Conservation (phyloP, 2,113 vertebrate species). For the Orcinus orca region DNA sequence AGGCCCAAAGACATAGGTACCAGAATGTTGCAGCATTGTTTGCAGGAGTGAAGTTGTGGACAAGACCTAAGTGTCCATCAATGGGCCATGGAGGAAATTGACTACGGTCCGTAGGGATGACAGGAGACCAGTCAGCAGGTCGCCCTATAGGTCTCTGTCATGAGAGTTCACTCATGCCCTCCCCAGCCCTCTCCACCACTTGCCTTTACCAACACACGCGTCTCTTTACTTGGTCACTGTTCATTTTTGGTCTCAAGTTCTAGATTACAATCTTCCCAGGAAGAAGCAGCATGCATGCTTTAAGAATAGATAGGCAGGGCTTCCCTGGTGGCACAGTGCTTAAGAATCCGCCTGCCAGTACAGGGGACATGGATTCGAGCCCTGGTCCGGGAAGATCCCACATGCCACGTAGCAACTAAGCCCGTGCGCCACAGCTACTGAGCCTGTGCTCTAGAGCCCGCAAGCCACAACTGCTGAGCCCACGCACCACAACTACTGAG, state of each 20-base stretch:
- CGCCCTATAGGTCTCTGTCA: not conserved
- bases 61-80: not conserved
- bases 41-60: not conserved
- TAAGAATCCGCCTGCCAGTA: not conserved
- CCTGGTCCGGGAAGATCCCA: not conserved
- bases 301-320: not conserved
- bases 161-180: not conserved
- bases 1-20: not conserved
- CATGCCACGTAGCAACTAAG: fast-evolving
- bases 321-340: not conserved
- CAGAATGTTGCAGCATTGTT: too few species aligned
- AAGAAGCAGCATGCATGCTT: not conserved
- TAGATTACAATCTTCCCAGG: not conserved
- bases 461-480: not conserved
- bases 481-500: not conserved
- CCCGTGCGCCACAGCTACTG: not conserved
- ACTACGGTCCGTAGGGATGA: fast-evolving
- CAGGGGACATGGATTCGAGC: not conserved
- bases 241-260: not conserved
- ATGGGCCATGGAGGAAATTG: fast-evolving
- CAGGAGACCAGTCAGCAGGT: not conserved
- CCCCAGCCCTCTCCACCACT: not conserved
- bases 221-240: not conserved
- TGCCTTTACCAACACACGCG: not conserved
- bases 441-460: not conserved